Evolutionary conservation across 2,888 invertebrate genomes (phyloP).

Genomic region (Caenorhabditis panamensis): DNA sequence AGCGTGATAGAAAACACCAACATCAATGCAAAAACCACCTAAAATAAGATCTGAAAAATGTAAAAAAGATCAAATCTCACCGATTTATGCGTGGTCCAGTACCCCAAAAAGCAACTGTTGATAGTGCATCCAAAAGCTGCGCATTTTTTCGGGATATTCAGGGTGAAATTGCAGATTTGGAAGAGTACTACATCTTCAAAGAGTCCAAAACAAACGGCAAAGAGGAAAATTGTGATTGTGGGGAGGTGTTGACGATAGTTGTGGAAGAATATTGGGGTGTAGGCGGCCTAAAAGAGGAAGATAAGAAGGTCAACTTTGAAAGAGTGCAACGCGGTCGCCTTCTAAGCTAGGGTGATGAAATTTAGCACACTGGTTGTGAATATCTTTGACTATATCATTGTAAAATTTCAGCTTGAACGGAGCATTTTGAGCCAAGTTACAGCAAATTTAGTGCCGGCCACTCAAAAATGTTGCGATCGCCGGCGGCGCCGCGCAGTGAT

Average conservation of each 20-base stretch:
- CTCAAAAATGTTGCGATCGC: background rate
- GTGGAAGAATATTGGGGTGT: slow-evolving; percentile 36
- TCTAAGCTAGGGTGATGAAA: background rate
- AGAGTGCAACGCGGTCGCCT: no score
- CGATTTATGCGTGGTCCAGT: slow-evolving; percentile 56
- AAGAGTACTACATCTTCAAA: slow-evolving; percentile 38
- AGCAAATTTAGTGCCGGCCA: no score
- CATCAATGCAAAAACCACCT: slow-evolving; percentile 43
- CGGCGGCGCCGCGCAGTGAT: background rate
- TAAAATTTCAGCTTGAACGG: background rate
- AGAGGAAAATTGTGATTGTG: background rate
- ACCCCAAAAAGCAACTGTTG: slow-evolving; percentile 38
- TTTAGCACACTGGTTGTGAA: background rate
- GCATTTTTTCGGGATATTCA: slow-evolving; percentile 25
- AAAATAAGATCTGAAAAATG: slow-evolving; percentile 10
- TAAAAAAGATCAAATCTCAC: slow-evolving; percentile 1
- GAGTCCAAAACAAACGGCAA: slow-evolving; percentile 33
- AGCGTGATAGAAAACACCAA: slow-evolving; percentile 11
- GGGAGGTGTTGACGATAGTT: slow-evolving; percentile 16
- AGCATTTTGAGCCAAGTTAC: background rate
- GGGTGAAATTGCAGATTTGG: slow-evolving; percentile 32
- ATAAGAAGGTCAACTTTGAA: background rate
- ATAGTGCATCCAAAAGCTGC: slow-evolving; percentile 45
- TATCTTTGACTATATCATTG: background rate
- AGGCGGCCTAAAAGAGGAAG: slow-evolving; percentile 40